These are phyloP conservation scores for Micropterix aruncella DNA, from an alignment of 2,888 invertebrate genomes.

Conservation along the genomic window DNA sequence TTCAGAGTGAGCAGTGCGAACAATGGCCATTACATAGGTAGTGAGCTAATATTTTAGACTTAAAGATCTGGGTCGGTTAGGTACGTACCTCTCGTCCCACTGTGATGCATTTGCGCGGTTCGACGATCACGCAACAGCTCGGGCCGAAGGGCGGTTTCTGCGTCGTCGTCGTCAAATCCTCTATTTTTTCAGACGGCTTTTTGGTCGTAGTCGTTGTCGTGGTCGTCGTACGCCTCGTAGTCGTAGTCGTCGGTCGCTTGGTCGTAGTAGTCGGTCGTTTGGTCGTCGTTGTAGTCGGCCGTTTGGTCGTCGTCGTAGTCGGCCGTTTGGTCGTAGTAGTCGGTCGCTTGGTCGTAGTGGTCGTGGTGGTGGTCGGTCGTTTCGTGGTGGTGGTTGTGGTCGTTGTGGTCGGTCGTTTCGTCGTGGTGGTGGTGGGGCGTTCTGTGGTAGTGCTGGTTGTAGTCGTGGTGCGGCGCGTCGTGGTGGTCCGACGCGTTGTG, in stretches of 20 bases:
- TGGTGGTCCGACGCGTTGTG: too few relatives aligned
- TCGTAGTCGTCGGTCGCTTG: too few relatives aligned
- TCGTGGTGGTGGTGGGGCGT: neutral
- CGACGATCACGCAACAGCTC: neutral
- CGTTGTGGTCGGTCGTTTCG: neutral
- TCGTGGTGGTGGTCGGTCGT: neutral
- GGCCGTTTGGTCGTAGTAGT: neutral
- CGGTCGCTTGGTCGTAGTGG: neutral
- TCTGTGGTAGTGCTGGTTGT: neutral
- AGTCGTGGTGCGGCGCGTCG: neutral
- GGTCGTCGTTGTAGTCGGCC: too few relatives aligned
- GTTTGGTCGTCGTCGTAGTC: neutral
- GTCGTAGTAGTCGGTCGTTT: neutral
- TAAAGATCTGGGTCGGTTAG: too few relatives aligned
- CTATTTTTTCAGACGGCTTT: neutral
- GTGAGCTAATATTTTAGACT: too few relatives aligned
- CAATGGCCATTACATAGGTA: too few relatives aligned
- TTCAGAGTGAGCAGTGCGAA: too few relatives aligned
- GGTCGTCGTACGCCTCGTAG: neutral
- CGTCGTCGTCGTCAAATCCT: neutral
- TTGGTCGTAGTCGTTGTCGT: neutral
- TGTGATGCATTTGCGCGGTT: neutral
- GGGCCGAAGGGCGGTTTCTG: neutral
- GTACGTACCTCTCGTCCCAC: neutral
- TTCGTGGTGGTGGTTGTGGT: neutral